Evolutionary conservation across 2,888 invertebrate species (phyloP).

Genomic region (Drosophila recens): DNA sequence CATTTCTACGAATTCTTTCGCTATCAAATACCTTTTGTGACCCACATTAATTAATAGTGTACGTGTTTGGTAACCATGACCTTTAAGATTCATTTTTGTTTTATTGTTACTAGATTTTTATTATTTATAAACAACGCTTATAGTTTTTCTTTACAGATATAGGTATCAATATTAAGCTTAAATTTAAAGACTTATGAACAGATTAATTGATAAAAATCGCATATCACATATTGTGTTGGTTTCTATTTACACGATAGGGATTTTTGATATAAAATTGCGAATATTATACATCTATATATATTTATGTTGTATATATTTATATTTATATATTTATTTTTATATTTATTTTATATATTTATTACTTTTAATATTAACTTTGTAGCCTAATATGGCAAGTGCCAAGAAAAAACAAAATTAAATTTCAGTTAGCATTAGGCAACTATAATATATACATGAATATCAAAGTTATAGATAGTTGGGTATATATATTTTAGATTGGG

Average conservation of each 20-base stretch:
- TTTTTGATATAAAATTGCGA: conserved; percentile 30
- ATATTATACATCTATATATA: neutral
- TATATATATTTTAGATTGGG: conserved; percentile 3
- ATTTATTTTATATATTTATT: too few relatives aligned
- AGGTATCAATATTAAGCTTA: conserved; percentile 12
- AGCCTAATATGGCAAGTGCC: too few relatives aligned
- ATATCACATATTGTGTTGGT: conserved; percentile 78
- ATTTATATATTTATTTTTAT: too few relatives aligned
- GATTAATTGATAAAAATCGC: conserved; percentile 61
- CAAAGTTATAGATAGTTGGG: conserved; percentile 3
- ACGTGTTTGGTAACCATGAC: conserved; percentile 25
- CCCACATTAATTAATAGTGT: conserved; percentile 27
- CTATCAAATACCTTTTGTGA: conserved; percentile 12
- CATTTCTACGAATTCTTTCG: neutral
- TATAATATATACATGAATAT: conserved; percentile 12
- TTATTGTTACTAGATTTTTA: conserved; percentile 38
- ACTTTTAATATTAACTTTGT: too few relatives aligned
- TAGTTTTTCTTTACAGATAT: conserved; percentile 26
- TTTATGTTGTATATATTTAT: too few relatives aligned
- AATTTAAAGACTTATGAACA: conserved; percentile 30
- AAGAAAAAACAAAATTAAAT: conserved; percentile 18
- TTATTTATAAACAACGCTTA: conserved; percentile 32
- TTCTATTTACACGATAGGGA: conserved; percentile 73
- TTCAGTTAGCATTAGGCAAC: conserved; percentile 39
- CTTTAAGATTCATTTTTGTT: conserved; percentile 11